Evolutionary conservation across 2,888 invertebrate species (phyloP), one percentile per base, ranked within the genome.

Genomic region (Cryptocheilus praepositus): DNA sequence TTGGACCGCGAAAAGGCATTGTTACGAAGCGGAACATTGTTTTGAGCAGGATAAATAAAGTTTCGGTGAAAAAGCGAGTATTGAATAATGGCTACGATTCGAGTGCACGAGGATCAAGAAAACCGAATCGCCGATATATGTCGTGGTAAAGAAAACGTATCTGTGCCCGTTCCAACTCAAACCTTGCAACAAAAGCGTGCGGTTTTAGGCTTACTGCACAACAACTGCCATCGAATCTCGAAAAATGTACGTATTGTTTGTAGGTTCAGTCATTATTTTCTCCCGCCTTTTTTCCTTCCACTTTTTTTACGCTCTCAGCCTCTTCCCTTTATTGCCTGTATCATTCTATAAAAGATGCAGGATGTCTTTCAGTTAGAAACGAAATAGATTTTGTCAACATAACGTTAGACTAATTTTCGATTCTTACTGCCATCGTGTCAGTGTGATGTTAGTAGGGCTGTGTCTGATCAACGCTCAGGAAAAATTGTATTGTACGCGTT

Each of bases 81-180:
- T 25, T 22, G 61, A 67, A 74, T 62, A 89, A 94, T 95, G 95
- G 94, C 94, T 89, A 91, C 92, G 80, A 93, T 95, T 89, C 92
- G 93, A 89, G 93, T 95, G 85, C 93, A 93, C 89, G 93, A 94
- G 89, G 95, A 95, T 89, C 93, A 93, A 88, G 95, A 95, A 89
- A 95, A 95, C 89, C 90, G 90, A 70, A 90, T 92, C 79, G 86
- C 90, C 74, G 85, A 80, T 55, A 52, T 78, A 21, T 90, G 90
- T 71, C 88, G 90, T 60, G 89, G 90, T 77, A 92, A 92, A 86
- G 92, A 92, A 73, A 90, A 89, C 83, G 87, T 89, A 74, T 90
- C 90, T 67, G 89, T 90, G 79, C 64, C 74, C 53, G 59, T 77
- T 19, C 75, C 80, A 64, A 66, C 67, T 64, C 83, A 81, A 70